These are phyloP conservation scores for Troides aeacus DNA, from an alignment of 2,888 invertebrate genomes.

Conservation along the genomic window DNA sequence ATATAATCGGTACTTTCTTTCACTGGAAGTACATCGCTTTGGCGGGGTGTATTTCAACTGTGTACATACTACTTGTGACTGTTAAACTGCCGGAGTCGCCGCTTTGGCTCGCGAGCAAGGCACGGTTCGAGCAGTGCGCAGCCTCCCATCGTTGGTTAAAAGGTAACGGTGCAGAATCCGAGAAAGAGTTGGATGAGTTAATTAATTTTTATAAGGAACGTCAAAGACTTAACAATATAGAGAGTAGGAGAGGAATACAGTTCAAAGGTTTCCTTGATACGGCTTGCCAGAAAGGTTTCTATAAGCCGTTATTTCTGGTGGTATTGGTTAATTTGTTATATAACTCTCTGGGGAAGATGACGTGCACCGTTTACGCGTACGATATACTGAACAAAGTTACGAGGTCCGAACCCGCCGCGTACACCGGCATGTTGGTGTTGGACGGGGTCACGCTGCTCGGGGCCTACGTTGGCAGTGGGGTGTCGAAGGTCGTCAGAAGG, in stretches of 20 bases:
- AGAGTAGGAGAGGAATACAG: background rate
- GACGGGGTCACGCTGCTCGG: constrained; percentile 28
- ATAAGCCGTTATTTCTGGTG: constrained; percentile 22
- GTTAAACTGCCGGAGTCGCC: constrained; percentile 35
- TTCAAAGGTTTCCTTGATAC: constrained; percentile 1
- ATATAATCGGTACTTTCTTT: constrained; percentile 36
- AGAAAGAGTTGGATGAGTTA: constrained; percentile 30
- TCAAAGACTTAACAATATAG: background rate
- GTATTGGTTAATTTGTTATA: constrained; percentile 16
- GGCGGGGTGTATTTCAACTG: constrained; percentile 26
- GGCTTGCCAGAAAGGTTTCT: constrained; percentile 29
- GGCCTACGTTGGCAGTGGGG: constrained; percentile 14
- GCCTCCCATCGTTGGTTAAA: constrained; percentile 34
- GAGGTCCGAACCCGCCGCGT: constrained; percentile 28
- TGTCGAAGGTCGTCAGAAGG: constrained; percentile 21
- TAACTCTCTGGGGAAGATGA: constrained; percentile 30
- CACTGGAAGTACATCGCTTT: constrained; percentile 32
- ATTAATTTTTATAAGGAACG: constrained; percentile 6
- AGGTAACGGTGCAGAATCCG: constrained; percentile 22
- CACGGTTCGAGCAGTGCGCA: constrained; percentile 32
- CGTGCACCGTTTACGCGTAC: constrained; percentile 31
- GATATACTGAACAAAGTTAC: constrained; percentile 32
- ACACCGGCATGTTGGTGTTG: constrained; percentile 31
- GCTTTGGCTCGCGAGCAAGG: constrained; percentile 35
- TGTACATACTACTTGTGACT: constrained; percentile 28